Conservation (phyloP, 1,140 invertebrate species). For the Archegozetes longisetosus region DNA sequence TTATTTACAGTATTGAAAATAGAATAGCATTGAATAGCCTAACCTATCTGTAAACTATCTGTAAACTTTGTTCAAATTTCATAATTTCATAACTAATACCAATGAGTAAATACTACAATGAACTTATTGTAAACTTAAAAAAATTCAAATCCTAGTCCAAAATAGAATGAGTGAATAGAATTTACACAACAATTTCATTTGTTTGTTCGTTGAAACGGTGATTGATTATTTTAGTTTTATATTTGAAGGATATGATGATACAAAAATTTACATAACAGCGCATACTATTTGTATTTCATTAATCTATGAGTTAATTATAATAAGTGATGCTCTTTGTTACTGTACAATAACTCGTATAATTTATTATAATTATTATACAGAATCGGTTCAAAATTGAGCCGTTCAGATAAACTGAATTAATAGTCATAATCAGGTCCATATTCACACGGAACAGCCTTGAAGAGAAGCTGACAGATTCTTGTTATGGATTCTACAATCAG, state of each 20-base stretch:
- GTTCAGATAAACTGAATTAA: background rate
- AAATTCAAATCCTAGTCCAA: too few relatives aligned
- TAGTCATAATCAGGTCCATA: slow-evolving; percentile 13
- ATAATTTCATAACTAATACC: too few relatives aligned
- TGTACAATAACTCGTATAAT: background rate
- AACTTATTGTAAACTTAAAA: too few relatives aligned
- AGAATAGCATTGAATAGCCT: too few relatives aligned
- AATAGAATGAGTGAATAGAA: too few relatives aligned
- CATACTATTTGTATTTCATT: background rate
- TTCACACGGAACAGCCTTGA: slow-evolving; percentile 20
- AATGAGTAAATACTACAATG: too few relatives aligned
- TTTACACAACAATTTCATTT: too few relatives aligned
- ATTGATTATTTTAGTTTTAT: background rate
- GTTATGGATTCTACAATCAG: slow-evolving; percentile 12
- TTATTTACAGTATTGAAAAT: too few relatives aligned
- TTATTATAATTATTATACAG: too few relatives aligned
- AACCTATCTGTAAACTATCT: too few relatives aligned
- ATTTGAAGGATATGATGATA: background rate
- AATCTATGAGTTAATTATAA: background rate
- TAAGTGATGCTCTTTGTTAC: background rate
- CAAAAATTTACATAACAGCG: background rate
- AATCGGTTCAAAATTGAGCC: too few relatives aligned
- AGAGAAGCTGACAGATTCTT: slow-evolving; percentile 17
- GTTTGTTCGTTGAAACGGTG: background rate
- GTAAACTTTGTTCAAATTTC: too few relatives aligned